phyloP scores from a whole-genome alignment of 2,113 vertebrate genomes.

The Galbula dea region DNA sequence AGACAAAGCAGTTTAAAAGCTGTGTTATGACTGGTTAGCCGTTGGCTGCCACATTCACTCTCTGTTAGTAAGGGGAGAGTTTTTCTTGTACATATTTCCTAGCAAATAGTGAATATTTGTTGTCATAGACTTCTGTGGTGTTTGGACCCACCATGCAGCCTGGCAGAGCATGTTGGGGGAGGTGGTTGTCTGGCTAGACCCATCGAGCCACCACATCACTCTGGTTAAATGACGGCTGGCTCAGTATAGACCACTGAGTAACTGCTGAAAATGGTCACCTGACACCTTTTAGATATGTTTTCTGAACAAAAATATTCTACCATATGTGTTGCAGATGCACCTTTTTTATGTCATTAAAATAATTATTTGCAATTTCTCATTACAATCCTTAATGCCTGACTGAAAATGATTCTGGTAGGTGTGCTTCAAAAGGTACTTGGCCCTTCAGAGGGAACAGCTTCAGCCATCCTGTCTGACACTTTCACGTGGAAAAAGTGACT shows the following conservation, averaged over 20 bases:
- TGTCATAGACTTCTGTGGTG: neutral
- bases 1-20: neutral
- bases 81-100: neutral
- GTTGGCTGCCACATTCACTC: neutral
- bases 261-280: neutral
- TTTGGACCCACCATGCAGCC: rapidly evolving
- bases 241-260: neutral
- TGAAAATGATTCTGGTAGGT: neutral
- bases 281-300: neutral
- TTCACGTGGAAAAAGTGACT: neutral
- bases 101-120: neutral
- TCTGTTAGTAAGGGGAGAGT: neutral
- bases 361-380: neutral
- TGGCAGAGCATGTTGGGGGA: rapidly evolving
- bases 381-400: neutral
- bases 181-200: neutral
- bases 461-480: neutral
- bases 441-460: neutral
- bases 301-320: neutral
- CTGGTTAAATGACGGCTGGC: neutral
- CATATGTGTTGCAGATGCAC: neutral
- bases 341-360: neutral
- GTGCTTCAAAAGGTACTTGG: neutral
- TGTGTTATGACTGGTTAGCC: neutral
- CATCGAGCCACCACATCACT: neutral